Percentiles rank a stretch among this genome's conserved stretches.
Evolutionary conservation across 2,797 vertebrate genomes (phyloP).

Genomic region (Intellagama lesueurii): DNA sequence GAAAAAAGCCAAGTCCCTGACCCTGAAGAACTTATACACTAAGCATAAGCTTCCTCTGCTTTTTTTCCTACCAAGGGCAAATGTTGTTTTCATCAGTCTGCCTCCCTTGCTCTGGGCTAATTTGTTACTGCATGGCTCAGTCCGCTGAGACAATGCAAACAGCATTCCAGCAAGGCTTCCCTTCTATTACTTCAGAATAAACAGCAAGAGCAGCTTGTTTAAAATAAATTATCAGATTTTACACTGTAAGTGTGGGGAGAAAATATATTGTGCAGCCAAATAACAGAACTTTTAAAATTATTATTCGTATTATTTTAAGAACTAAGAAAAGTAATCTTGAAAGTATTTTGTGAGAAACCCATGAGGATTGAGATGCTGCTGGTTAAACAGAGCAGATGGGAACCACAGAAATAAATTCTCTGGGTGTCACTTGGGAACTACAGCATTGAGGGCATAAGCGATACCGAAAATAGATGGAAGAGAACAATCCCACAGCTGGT

Average conservation of each 20-base stretch:
- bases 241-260: constrained; percentile 10
- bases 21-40: not conserved
- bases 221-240: constrained; percentile 36
- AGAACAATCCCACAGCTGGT: constrained; percentile 3
- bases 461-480: constrained; percentile 32
- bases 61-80: not conserved
- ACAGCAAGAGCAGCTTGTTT: constrained; percentile 42
- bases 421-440: not conserved
- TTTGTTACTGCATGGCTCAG: constrained; percentile 22
- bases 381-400: not conserved
- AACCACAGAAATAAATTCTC: constrained; percentile 12
- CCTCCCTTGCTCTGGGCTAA: constrained; percentile 20
- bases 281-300: not conserved
- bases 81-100: constrained; percentile 1
- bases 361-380: not conserved
- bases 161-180: constrained; percentile 46
- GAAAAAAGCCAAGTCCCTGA: not conserved
- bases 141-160: not conserved
- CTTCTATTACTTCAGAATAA: constrained; percentile 51
- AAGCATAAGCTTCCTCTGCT: not conserved
- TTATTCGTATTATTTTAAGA: not conserved
- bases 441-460: not conserved
- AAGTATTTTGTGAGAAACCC: not conserved
- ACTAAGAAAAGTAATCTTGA: constrained; percentile 16
- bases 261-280: constrained; percentile 8